Percentiles rank a stretch among this genome's conserved stretches.
Conservation (phyloP, 2,888 invertebrate genomes). For the Toxonevra muliebris region DNA sequence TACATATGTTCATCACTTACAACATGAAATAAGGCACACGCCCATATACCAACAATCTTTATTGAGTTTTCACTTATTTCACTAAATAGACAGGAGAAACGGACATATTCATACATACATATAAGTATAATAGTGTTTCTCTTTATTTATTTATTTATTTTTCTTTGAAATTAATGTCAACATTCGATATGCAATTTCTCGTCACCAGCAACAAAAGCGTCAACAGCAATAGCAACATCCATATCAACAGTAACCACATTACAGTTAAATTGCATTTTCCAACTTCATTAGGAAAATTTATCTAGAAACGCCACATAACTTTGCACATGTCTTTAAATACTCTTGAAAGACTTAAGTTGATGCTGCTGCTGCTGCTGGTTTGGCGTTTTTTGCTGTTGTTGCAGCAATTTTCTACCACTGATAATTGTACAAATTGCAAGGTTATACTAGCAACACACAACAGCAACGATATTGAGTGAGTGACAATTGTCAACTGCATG, state of each 20-base stretch:
- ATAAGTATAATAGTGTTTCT: not conserved
- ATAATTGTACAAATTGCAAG: conserved; percentile 1
- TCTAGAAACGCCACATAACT: conserved; percentile 11
- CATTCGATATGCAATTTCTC: conserved; percentile 29
- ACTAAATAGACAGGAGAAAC: no score
- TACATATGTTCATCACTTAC: no score
- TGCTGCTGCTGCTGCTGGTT: not conserved
- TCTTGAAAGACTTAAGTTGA: not conserved
- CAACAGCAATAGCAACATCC: conserved; percentile 18
- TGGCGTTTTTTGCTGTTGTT: conserved; percentile 10
- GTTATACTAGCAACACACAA: not conserved
- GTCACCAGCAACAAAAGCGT: conserved; percentile 36
- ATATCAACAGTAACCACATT: conserved; percentile 5
- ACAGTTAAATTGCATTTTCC: conserved; percentile 23
- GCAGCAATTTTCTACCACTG: not conserved
- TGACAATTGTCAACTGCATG: not conserved
- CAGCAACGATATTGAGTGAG: not conserved
- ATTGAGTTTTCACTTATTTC: conserved; percentile 23
- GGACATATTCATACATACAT: no score
- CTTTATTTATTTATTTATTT: conserved; percentile 11
- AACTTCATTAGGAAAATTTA: conserved; percentile 22
- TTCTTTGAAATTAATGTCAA: conserved; percentile 35
- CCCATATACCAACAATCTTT: conserved; percentile 28
- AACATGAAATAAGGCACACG: not conserved
- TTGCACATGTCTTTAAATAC: not conserved